Evolutionary conservation across 1,140 invertebrate genomes (phyloP), one percentile per base, ranked within the genome.

Genomic region (Vollenhovia emeryi): DNA sequence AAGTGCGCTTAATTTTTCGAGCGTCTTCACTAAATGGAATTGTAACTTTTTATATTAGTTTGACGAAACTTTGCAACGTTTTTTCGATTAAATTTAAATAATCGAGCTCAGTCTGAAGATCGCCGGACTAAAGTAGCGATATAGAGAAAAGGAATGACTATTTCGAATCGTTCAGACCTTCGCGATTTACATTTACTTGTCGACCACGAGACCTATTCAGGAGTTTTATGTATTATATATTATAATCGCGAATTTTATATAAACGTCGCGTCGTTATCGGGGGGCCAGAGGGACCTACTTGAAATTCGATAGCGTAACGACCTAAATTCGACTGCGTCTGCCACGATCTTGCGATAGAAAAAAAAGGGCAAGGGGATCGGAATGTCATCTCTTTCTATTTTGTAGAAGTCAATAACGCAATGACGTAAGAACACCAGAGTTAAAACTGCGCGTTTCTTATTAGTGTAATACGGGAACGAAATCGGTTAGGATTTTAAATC

Each of bases 191-290:
- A 52, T 48, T 18, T 50, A 80, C 18, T 45, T 62, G 18, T 50
- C 45, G 18, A 18, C 33, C 0, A 66, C 36, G 40, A 66, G 66
- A 84, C 18, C 18, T n/a, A 62, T 74, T 18, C 13, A 36, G 27
- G 18, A 66, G 27, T 66, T 45, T 66, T 66, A 66, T 55, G 52
- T 59, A n/a, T 40, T 55, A 68, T 59, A n/a, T 40, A 33, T 64
- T 45, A 15, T 66, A 75, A 36, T 76, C 43, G 21, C 18, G 24
- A 79, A 50, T 85, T 85, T 55, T 80, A 85, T 74, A 80, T 27
- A 84, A 87, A 84, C 55, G 27, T 8, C 27, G 24, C 69, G 60
- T 87, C 69, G 69, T 87, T 87, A 88, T 88, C 62, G 76, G 86
- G 66, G 71, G 55, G n/a, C n/a, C n/a, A n/a, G n/a, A n/a, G 40